A percentile compares a stretch with the other conserved stretches of the same genome.
These are phyloP conservation scores for Psix sp. DNA, from an alignment of 1,140 invertebrate genomes.

Conservation along the genomic window DNA sequence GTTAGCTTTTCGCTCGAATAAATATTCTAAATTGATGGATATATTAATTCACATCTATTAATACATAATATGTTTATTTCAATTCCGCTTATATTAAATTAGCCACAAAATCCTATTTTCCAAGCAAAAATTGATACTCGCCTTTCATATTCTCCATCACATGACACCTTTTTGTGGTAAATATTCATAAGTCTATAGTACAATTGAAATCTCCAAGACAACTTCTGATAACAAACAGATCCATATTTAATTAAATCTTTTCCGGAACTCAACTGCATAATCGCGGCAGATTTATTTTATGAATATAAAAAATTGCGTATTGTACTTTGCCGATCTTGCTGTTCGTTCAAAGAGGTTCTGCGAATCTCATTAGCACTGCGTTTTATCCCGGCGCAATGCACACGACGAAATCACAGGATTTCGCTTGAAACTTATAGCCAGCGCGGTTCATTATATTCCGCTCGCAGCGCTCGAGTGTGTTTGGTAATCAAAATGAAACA, in stretches of 20 bases:
- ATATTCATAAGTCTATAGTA: too few species aligned
- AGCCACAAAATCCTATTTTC: too few species aligned
- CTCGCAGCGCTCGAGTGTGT: constrained; percentile 25
- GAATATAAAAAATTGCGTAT: constrained; percentile 33
- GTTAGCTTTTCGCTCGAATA: constrained; percentile 35
- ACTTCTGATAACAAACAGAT: too few species aligned
- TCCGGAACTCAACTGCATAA: too few species aligned
- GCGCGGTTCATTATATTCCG: constrained; percentile 55
- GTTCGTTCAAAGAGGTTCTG: constrained; percentile 28
- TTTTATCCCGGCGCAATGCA: constrained; percentile 35
- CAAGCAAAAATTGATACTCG: too few species aligned
- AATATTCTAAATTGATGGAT: constrained; percentile 38
- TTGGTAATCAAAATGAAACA: constrained; percentile 60
- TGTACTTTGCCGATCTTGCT: constrained; percentile 30
- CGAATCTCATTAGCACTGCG: constrained; percentile 55
- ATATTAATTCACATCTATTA: constrained; percentile 33
- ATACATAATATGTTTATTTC: too few species aligned
- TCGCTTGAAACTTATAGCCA: constrained; percentile 36
- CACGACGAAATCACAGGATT: constrained; percentile 45
- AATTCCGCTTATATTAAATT: too few species aligned
- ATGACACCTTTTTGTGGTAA: too few species aligned
- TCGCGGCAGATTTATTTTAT: too few species aligned
- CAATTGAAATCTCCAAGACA: too few species aligned
- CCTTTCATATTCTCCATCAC: too few species aligned
- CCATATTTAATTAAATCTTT: too few species aligned